Base-by-base conservation (phyloP, 2,888 invertebrate genomes). In the Ligdia adustata region DNA sequence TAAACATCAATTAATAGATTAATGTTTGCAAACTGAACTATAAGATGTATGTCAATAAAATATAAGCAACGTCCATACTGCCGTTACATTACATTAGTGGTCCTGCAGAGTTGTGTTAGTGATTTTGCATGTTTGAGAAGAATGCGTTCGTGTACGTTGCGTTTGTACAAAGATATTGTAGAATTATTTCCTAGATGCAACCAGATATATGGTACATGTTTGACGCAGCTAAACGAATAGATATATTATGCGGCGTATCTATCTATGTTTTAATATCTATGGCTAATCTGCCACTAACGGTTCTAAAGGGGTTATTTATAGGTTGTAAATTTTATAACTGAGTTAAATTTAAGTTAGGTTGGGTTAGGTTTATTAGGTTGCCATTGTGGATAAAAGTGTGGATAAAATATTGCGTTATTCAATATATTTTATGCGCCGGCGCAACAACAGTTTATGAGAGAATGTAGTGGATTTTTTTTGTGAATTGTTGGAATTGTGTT, bases 81-180 rank as follows among this genome's bases (percentile, higher is more conserved):
- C 11, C 64, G 66, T 65, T 62, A 64, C 66, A 71, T 67, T 71
- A 73, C 20, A 4, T 7, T 31, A 69, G 46, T 55, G 71, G 66
- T 72, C 70, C 46, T 52, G 63, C 69, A 57, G 57, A 67, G 58
- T 54, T 72, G 84, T 84, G 86, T 84, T 77, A 54, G 87, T 82
- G 75, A 77, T 84, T 89, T 88, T 87, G 89, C 86, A 85, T 89
- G 89, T 89, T 71, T 72, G 86, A 72, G 87, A 89, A 86, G 89
- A 90, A 90, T 90, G 89, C 86, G 86, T 86, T 69, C 79, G 79
- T 79, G 71, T 80, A 78, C 79, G 75, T 76, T 79, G 75, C 72
- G 78, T 75, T 75, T 70, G 79, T 75, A 81, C 81, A 82, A 79
- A 86, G 85, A 89, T 89, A 88, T 90, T 85, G 88, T 84, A 78